These are phyloP conservation scores for Syritta pipiens DNA, from an alignment of 2,888 invertebrate species.

Conservation along the genomic window DNA sequence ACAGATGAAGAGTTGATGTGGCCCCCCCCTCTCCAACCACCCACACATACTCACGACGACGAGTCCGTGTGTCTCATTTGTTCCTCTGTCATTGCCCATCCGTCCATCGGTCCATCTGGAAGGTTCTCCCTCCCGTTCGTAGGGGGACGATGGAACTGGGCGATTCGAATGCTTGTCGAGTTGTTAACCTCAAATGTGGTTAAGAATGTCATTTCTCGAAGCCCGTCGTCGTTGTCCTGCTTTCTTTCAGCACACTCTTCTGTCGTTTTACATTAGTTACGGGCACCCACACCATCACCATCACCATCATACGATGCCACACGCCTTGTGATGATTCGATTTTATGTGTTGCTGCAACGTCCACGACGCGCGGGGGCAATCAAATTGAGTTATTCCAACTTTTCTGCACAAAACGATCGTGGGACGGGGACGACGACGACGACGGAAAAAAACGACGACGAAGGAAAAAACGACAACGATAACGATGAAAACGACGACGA, in stretches of 20 bases:
- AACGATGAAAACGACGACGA: too few species aligned
- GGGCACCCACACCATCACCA: constrained; percentile 19
- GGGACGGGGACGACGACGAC: not conserved
- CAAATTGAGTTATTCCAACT: constrained; percentile 52
- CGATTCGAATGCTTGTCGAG: constrained; percentile 62
- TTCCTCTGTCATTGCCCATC: constrained; percentile 40
- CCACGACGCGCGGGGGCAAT: not conserved
- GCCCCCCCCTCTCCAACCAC: too few species aligned
- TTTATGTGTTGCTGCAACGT: constrained; percentile 47
- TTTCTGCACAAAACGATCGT: constrained; percentile 16
- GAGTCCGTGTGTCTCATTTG: constrained; percentile 23
- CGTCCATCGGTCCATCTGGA: not conserved
- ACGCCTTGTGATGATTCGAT: constrained; percentile 50
- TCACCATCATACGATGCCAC: too few species aligned
- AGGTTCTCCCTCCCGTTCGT: too few species aligned
- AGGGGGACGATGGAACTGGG: too few species aligned
- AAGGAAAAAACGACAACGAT: constrained; percentile 29
- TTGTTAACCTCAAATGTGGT: constrained; percentile 69
- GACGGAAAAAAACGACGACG: not conserved
- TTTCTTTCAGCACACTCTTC: constrained; percentile 9
- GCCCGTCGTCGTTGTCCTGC: not conserved
- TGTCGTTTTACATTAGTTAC: constrained; percentile 58
- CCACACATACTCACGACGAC: not conserved
- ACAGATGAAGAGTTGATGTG: constrained; percentile 10
- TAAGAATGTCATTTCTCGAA: constrained; percentile 56